These are phyloP conservation scores for Tipula vernalis DNA, from an alignment of 2,888 invertebrate species.

Conservation along the genomic window DNA sequence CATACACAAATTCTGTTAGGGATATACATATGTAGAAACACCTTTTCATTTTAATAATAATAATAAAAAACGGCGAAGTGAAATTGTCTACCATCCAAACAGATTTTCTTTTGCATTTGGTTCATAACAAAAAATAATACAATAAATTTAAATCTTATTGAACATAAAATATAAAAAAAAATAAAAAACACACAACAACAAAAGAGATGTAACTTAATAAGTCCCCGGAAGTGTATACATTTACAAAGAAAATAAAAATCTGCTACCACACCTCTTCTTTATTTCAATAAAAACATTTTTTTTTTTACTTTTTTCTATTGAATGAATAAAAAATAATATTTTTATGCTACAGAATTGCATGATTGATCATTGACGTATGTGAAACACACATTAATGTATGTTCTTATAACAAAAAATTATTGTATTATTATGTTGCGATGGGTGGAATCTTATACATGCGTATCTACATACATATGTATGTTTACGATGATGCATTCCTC, in stretches of 20 bases:
- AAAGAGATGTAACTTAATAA: slow-evolving; percentile 8
- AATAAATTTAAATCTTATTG: neutral
- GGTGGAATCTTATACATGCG: neutral
- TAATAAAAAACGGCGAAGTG: neutral
- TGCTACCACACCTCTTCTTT: slow-evolving; percentile 9
- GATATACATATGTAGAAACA: neutral
- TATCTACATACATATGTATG: too few relatives aligned
- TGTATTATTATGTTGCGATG: neutral
- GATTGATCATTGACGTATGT: slow-evolving; percentile 4
- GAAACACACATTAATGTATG: neutral
- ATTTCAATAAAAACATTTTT: neutral
- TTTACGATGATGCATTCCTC: too few relatives aligned
- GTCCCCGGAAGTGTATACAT: neutral
- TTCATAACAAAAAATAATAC: neutral
- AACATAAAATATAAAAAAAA: neutral
- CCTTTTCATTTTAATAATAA: neutral
- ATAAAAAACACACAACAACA: neutral
- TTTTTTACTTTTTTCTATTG: neutral
- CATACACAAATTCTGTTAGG: neutral
- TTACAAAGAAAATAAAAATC: neutral
- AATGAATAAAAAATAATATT: neutral
- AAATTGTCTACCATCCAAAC: neutral
- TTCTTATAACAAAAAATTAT: too few relatives aligned
- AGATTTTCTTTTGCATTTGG: neutral
- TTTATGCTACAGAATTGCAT: neutral